Conservation (phyloP, 2,888 invertebrate genomes). For the Pediacus dermestoides region DNA sequence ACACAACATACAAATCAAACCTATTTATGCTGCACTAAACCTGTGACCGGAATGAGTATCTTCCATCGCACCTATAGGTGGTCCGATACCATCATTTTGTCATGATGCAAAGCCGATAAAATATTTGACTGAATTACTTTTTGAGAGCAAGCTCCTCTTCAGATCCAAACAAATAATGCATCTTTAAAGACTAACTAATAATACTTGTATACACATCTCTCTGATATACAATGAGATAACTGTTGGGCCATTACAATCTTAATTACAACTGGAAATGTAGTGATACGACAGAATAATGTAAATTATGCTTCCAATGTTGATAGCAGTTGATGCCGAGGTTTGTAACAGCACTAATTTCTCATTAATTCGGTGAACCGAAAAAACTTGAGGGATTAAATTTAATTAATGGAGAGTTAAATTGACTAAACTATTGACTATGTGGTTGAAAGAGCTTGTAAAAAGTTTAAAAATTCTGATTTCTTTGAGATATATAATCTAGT, state of each 20-base stretch:
- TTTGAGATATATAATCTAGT: too few species aligned
- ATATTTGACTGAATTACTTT: slow-evolving; percentile 2
- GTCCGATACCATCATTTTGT: slow-evolving; percentile 1
- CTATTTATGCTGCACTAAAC: neutral
- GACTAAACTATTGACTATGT: too few species aligned
- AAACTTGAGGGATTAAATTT: too few species aligned
- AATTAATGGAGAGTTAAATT: too few species aligned
- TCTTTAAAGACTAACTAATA: slow-evolving; percentile 1
- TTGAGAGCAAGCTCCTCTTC: neutral
- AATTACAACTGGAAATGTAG: neutral
- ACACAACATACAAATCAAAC: slow-evolving; percentile 1
- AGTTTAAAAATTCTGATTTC: too few species aligned
- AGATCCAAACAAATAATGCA: too few species aligned
- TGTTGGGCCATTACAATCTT: neutral
- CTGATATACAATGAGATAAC: neutral
- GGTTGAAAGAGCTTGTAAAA: too few species aligned
- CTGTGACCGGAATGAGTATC: slow-evolving; percentile 1
- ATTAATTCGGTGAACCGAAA: too few species aligned
- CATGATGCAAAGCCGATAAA: slow-evolving; percentile 1
- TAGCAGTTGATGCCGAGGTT: too few species aligned
- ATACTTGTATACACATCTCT: neutral
- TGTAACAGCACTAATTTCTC: too few species aligned
- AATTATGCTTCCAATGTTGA: too few species aligned
- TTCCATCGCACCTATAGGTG: slow-evolving; percentile 2
- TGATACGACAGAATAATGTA: too few species aligned